These are phyloP conservation scores for Dicycla oo DNA, from an alignment of 2,888 invertebrate species.

Conservation along the genomic window DNA sequence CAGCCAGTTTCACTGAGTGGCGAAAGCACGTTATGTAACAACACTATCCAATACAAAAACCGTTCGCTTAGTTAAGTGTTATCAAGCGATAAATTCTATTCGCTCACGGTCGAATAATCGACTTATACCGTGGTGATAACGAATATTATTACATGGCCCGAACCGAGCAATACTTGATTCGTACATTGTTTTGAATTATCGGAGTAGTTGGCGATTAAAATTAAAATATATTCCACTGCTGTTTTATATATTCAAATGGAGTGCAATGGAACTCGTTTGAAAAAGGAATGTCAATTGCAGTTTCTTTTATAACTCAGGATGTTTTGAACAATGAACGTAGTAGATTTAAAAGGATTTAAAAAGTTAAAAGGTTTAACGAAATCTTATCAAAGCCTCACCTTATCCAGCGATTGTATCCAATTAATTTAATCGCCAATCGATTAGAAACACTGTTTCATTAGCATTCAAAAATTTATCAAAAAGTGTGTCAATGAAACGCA, in stretches of 20 bases:
- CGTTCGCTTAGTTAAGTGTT: conserved; percentile 72
- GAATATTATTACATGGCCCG: conserved; percentile 68
- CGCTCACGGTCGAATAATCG: conserved; percentile 81
- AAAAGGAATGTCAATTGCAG: conserved; percentile 28
- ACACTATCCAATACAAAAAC: conserved; percentile 71
- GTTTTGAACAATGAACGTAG: too few species aligned
- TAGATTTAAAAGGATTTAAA: background rate
- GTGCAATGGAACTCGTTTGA: conserved; percentile 35
- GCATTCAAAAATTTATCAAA: conserved; percentile 48
- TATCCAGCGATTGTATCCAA: conserved; percentile 31
- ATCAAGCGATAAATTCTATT: conserved; percentile 83
- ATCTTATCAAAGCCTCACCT: conserved; percentile 32
- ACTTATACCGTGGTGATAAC: conserved; percentile 78
- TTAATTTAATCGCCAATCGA: conserved; percentile 36
- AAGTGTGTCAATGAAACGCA: conserved; percentile 64
- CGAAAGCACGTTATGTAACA: conserved; percentile 76
- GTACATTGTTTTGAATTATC: conserved; percentile 66
- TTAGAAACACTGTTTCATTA: conserved; percentile 48
- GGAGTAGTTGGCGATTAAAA: conserved; percentile 59
- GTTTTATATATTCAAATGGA: conserved; percentile 49
- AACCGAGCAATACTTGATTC: conserved; percentile 63
- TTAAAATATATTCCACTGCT: conserved; percentile 47
- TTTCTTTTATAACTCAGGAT: conserved; percentile 24
- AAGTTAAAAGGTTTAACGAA: conserved; percentile 26
- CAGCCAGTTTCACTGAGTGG: conserved; percentile 66